Evolutionary conservation across 2,797 vertebrate species (phyloP).

Genomic region (Chloroceryle inda): DNA sequence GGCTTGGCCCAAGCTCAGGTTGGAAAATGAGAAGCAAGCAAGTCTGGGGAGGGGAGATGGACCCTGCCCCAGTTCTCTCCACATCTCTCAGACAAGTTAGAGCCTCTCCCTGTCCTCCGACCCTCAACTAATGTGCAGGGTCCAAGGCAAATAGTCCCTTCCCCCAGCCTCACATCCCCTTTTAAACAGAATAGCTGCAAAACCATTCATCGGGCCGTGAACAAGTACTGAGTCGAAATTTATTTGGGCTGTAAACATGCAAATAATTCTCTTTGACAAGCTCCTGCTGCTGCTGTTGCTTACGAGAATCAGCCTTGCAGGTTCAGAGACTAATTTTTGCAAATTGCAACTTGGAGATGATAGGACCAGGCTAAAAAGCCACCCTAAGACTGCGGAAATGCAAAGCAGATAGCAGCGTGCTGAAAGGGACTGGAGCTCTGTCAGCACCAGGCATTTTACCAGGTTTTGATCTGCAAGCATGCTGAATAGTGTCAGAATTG

Average conservation of each 20-base stretch:
- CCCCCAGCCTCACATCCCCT: background rate
- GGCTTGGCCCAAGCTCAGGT: background rate
- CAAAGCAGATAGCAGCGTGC: background rate
- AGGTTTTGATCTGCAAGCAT: background rate
- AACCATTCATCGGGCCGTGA: background rate
- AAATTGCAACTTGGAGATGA: constrained; percentile 7
- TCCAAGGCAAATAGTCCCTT: background rate
- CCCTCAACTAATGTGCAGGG: background rate
- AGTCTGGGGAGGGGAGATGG: background rate
- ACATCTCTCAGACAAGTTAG: accelerated
- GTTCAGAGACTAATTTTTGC: constrained; percentile 15
- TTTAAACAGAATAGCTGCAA: background rate
- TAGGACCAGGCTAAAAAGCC: background rate
- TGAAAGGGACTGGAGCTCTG: background rate
- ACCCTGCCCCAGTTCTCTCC: background rate
- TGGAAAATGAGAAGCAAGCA: background rate
- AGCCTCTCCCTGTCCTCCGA: background rate
- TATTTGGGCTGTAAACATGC: background rate
- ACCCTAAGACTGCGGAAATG: background rate
- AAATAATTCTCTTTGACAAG: constrained; percentile 33
- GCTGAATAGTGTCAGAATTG: background rate
- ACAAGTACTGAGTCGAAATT: background rate
- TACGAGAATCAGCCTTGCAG: background rate
- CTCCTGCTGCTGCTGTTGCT: background rate
- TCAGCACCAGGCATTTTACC: background rate